Base-by-base conservation (phyloP, 2,113 vertebrate species). In the Macquaria australasica region DNA sequence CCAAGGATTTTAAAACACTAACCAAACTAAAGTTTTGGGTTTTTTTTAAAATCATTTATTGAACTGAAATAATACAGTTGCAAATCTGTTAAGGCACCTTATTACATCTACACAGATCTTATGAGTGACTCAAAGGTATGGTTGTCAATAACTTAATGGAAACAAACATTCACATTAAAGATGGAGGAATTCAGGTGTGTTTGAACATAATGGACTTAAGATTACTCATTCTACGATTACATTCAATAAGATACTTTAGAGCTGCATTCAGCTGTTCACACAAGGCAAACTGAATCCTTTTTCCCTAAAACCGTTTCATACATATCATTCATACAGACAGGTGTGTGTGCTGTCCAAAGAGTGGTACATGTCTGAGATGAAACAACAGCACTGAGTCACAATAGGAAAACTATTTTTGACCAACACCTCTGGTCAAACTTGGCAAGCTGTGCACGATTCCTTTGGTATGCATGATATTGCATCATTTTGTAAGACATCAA, bases 41-140 rank as follows among this genome's bases (percentile, higher is more conserved):
- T 66, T 64, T 59, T 11, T 16, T 28, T 60, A 79, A 72, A 69
- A 25, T 55, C 53, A 53, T 94, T 93, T 93, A 91, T 82, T 94
- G 41, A 91, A 73, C 53, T 64, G 77, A 76, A 86, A 87, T 51
- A 53, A 72, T 41, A 86, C 73, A 89, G 74, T 86, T 81, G 67
- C 28, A 81, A 69, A 81, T 56, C 67, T 56, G 43, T 50, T 90
- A 92, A 92, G 92, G 89, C 92, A 94, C 92, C 71, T 90, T 85
- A 66, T 80, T 66, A 28, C 51, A 79, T 87, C 79, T 62, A 73
- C 68, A 83, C 63, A 90, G 58, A 80, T 73, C 72, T 73, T 20
- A 84, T 18, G 25, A 77, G 31, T 70, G 45, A 88, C n/a, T 58
- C 68, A 67, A 79, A 74, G 25, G 28, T 37, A 25, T 75, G 28